Evolutionary conservation across 2,797 vertebrate genomes (phyloP).

Genomic region (Tokudaia tokunoshimensis): DNA sequence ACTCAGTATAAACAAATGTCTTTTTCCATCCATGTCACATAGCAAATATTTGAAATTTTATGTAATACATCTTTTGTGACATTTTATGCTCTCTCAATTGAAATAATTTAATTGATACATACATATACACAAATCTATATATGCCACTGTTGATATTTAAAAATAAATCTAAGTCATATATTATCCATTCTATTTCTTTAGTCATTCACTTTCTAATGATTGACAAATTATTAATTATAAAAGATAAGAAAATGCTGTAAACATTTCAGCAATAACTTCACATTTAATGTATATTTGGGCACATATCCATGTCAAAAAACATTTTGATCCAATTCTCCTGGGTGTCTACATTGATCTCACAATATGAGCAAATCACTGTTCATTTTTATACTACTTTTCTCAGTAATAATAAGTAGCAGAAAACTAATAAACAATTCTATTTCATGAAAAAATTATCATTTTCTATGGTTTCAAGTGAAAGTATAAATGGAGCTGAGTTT

Average conservation of each 20-base stretch:
- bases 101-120: neutral
- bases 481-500: neutral
- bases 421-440: conserved; percentile 3
- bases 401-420: neutral
- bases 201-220: neutral
- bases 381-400: neutral
- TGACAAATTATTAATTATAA: neutral
- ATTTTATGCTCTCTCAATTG: neutral
- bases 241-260: conserved; percentile 26
- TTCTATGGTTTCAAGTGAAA: neutral
- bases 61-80: neutral
- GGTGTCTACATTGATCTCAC: neutral
- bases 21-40: conserved; percentile 63
- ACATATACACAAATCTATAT: neutral
- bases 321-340: neutral
- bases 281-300: neutral
- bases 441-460: neutral
- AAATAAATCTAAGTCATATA: neutral
- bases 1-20: conserved; percentile 68
- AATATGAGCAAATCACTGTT: neutral
- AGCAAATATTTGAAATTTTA: conserved; percentile 66
- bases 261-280: neutral
- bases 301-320: neutral
- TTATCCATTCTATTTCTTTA: neutral
- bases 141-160: neutral